These are phyloP conservation scores for Punctoribates punctum DNA, from an alignment of 2,888 invertebrate species.

Conservation along the genomic window DNA sequence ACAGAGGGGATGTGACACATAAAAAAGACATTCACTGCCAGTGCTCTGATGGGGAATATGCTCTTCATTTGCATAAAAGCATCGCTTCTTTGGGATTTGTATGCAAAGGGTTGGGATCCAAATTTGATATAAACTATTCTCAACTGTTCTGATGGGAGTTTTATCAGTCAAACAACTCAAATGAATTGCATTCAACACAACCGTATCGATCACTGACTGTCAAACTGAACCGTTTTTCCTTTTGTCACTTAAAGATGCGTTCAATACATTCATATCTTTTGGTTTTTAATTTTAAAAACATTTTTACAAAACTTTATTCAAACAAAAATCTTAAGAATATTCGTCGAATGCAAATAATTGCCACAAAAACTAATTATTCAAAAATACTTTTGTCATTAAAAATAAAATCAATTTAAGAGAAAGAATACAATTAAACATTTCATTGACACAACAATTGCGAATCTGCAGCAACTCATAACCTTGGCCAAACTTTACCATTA, in stretches of 20 bases:
- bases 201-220: slow-evolving; percentile 24
- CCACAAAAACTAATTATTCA: too few relatives aligned
- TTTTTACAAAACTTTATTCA: too few relatives aligned
- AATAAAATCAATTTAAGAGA: too few relatives aligned
- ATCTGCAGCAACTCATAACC: too few relatives aligned
- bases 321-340: too few relatives aligned
- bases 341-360: too few relatives aligned
- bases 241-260: slow-evolving; percentile 21
- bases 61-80: slow-evolving; percentile 30
- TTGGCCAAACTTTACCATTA: too few relatives aligned
- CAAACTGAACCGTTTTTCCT: slow-evolving; percentile 10
- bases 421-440: too few relatives aligned
- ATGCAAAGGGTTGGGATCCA: slow-evolving; percentile 31
- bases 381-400: too few relatives aligned
- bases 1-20: slow-evolving; percentile 28
- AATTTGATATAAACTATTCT: slow-evolving; percentile 32
- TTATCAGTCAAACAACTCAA: slow-evolving; percentile 21
- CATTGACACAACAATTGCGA: too few relatives aligned
- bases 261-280: slow-evolving; percentile 6
- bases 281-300: too few relatives aligned
- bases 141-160: slow-evolving; percentile 33
- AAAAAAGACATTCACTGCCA: slow-evolving; percentile 25
- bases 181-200: slow-evolving; percentile 29
- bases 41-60: slow-evolving; percentile 5
- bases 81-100: slow-evolving; percentile 31